Evolutionary conservation across 2,888 invertebrate genomes (phyloP), one percentile per base, ranked within the genome.

Genomic region (Sarcophaga rosellei): DNA sequence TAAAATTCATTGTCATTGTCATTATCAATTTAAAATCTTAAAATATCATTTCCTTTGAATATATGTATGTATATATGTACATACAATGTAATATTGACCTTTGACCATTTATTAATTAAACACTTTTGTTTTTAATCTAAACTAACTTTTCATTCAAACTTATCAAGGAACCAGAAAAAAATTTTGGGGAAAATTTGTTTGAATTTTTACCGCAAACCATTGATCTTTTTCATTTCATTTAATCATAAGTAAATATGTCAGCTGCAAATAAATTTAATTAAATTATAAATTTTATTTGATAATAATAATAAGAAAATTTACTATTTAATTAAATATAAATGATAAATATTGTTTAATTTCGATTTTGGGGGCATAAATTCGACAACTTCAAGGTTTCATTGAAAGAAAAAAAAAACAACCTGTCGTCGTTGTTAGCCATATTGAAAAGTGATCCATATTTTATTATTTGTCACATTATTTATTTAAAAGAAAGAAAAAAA

Each of bases 201-300:
- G 53, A 53, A 53, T 53, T 15, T 53, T 53, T 53, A 17, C 53
- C 53, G 53, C 53, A 12, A 53, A 35, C 35, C 35, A 35, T 35
- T 35, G 35, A 35, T 53, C 12, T 53, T 53, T 53, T 15, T 53
- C 12, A 53, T 53, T 15, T 77, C 11, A 63, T 70, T 70, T 78
- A 47, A 70, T 53, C 25, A 5, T 63, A 57, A 70, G 63, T 35
- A 63, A 70, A 63, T 25, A 78, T 70, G 63, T 21, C 78, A 78
- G 11, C 21, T 21, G 15, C 12, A 35, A 70, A 65, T 72, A 15
- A 47, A 70, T 76, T 76, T 75, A 81, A 75, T 81, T 70, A 63
- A 76, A 76, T 81, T 81, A 77, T 61, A 59, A 69, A 82, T 70
- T 75, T 66, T 57, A 15, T 57, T 75, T 65, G 47, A 65, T 12